These are phyloP conservation scores for Cerceris ruficornis DNA, from an alignment of 2,888 invertebrate species.

Conservation along the genomic window DNA sequence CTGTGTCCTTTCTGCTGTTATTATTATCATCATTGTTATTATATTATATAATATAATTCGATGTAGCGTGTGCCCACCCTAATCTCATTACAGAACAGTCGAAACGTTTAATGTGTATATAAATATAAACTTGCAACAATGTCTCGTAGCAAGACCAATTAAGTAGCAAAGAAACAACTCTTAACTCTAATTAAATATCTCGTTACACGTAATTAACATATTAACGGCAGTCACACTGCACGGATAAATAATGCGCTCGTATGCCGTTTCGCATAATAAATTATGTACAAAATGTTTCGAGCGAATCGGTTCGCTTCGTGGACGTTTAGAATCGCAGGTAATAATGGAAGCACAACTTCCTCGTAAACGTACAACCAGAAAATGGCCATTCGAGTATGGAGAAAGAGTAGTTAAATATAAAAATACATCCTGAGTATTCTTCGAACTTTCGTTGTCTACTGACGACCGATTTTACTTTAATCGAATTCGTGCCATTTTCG, in stretches of 20 bases:
- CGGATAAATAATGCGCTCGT: conserved; percentile 31
- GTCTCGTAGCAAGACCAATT: conserved; percentile 38
- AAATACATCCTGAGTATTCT: too few species aligned
- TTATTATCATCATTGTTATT: conserved; percentile 7
- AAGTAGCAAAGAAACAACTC: conserved; percentile 45
- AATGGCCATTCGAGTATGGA: not conserved
- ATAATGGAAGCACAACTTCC: conserved; percentile 37
- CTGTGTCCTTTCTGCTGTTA: too few species aligned
- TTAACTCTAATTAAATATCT: conserved; percentile 57
- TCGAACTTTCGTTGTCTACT: too few species aligned
- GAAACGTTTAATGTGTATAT: conserved; percentile 25
- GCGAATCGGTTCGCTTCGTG: conserved; percentile 16
- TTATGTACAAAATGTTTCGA: conserved; percentile 40
- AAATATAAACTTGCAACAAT: conserved; percentile 55
- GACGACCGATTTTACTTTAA: too few species aligned
- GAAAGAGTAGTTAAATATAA: too few species aligned
- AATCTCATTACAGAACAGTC: conserved; percentile 57
- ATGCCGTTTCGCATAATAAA: conserved; percentile 17
- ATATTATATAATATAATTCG: conserved; percentile 25
- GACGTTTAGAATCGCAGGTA: conserved; percentile 18
- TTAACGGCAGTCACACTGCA: conserved; percentile 16
- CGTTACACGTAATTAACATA: conserved; percentile 38
- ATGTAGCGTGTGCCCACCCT: conserved; percentile 19
- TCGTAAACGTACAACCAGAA: not conserved
- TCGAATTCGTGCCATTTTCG: too few species aligned